Base-by-base conservation (phyloP, 1,140 invertebrate species). In the Diabrotica undecimpunctata region DNA sequence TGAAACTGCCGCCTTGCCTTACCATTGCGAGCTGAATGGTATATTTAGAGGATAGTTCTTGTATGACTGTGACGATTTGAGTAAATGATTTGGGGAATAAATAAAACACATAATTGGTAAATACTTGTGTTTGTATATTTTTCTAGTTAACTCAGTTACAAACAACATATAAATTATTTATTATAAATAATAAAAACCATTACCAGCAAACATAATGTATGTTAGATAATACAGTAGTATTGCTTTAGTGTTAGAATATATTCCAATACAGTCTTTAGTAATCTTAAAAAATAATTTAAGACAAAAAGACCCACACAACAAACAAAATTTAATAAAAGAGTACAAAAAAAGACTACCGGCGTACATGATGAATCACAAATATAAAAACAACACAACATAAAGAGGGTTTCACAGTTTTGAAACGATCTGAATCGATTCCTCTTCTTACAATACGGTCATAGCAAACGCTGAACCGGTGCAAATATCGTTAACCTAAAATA, bases 121-220 rank as follows among this genome's bases (percentile, higher is more conserved):
- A 46, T 46, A 46, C 6, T 46, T 46, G 41, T 46, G 41, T 46
- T n/a, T n/a, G n/a, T 46, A 10, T 46, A 46, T 46, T 46, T 46
- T 46, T 46, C 25, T 46, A 46, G 41, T 46, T 46, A 46, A 46
- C 41, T 8, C 41, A 46, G n/a, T 46, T 46, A 46, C 41, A 46
- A 46, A 46, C 41, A 46, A 46, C 41, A 46, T 46, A 46, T 46
- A 46, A 46, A 46, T 46, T 46, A 46, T 46, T n/a, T 10, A 46
- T 46, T 46, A 46, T 10, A 14, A 46, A 50, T 39, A 35, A 37
- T n/a, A 62, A 62, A 62, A 70, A 67, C 70, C 68, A 63, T 65
- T 72, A 65, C 70, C 70, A 70, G 70, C 70, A 72, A 72, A 72
- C 62, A 70, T 70, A 65, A 65, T 70, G 66, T 70, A 67, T 72